Evolutionary conservation across 2,113 vertebrate genomes (phyloP).

Genomic region (Gobio gobio): DNA sequence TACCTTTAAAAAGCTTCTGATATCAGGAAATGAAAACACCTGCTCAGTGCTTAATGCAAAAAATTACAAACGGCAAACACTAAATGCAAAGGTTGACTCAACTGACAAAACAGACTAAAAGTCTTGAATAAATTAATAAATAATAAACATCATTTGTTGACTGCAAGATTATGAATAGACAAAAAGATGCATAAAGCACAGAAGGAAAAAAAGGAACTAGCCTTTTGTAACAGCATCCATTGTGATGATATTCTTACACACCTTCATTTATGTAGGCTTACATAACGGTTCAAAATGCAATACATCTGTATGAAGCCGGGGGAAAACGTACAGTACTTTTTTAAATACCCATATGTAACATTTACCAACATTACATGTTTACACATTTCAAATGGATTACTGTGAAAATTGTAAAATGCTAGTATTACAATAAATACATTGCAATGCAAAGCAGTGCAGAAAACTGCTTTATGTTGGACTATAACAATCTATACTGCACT

Average conservation of each 20-base stretch:
- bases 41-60: background rate
- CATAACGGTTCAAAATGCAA: slow-evolving; percentile 13
- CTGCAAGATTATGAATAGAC: background rate
- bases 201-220: background rate
- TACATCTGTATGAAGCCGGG: background rate
- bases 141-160: background rate
- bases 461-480: slow-evolving; percentile 35
- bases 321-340: background rate
- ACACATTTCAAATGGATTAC: slow-evolving; percentile 15
- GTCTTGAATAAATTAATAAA: background rate
- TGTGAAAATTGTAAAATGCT: background rate
- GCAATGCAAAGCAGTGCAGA: slow-evolving; percentile 38
- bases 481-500: slow-evolving; percentile 58
- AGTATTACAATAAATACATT: background rate
- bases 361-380: background rate
- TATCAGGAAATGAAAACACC: background rate
- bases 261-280: slow-evolving; percentile 7
- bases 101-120: background rate
- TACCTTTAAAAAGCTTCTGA: background rate
- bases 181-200: background rate
- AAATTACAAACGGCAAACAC: background rate
- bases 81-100: background rate
- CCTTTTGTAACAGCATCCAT: slow-evolving; percentile 1
- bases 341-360: background rate
- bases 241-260: background rate